Percentiles rank a stretch among this genome's conserved stretches.
Conservation (phyloP, 2,797 vertebrate species). For the Sebastolobus altivelis region DNA sequence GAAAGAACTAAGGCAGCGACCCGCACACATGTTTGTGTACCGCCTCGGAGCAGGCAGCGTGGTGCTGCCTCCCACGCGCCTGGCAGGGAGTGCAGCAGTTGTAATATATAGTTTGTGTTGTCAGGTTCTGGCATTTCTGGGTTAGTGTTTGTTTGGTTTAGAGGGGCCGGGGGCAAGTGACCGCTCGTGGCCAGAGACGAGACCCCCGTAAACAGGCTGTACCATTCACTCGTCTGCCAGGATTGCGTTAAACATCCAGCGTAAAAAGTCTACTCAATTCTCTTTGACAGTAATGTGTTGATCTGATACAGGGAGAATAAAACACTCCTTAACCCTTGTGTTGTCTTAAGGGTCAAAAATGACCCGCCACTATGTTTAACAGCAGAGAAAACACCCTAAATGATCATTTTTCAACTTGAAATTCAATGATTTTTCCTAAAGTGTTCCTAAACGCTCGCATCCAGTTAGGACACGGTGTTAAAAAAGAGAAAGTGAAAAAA, state of each 20-base stretch:
- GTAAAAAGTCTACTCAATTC: background rate
- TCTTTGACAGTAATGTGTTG: constrained; percentile 13
- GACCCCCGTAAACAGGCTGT: constrained; percentile 66
- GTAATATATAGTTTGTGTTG: constrained; percentile 75
- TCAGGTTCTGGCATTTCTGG: constrained; percentile 74
- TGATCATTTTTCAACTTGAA: no score
- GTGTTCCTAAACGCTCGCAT: no score
- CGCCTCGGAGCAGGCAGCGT: constrained; percentile 18
- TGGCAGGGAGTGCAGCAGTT: constrained; percentile 37
- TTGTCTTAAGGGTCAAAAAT: background rate
- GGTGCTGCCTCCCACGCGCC: constrained; percentile 61
- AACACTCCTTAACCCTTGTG: background rate
- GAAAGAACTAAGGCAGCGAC: constrained; percentile 55
- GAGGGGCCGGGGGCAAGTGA: constrained; percentile 75
- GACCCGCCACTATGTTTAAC: background rate
- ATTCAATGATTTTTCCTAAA: no score
- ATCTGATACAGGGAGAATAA: constrained; percentile 4
- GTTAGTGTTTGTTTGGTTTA: constrained; percentile 77
- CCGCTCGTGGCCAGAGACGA: constrained; percentile 72
- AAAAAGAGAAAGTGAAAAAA: no score
- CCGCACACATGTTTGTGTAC: constrained; percentile 38
- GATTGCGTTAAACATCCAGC: constrained; percentile 29
- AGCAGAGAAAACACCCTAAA: background rate
- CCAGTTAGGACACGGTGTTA: no score
- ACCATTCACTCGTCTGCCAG: constrained; percentile 38